Evolutionary conservation across 2,113 vertebrate species (phyloP).

Genomic region (Podarcis muralis): DNA sequence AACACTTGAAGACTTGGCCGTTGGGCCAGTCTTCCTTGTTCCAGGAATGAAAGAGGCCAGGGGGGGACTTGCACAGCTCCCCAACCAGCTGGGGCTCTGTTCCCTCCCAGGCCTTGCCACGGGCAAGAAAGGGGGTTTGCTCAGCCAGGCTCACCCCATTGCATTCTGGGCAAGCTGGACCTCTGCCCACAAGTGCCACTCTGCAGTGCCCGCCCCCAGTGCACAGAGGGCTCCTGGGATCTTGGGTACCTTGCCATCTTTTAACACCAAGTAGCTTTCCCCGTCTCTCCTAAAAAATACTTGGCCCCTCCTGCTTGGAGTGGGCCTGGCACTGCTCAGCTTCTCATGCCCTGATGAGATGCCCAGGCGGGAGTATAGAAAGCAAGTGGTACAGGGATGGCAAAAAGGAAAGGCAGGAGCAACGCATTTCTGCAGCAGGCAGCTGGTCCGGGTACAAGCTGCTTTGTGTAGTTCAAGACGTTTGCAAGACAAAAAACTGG

Average conservation of each 20-base stretch:
- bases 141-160: not conserved
- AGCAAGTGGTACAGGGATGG: not conserved
- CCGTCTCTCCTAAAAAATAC: not conserved
- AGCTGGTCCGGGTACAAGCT: too few relatives aligned
- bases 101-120: constrained; percentile 14
- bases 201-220: not conserved
- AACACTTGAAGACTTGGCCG: constrained; percentile 34
- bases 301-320: not conserved
- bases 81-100: constrained; percentile 3
- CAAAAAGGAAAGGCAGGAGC: not conserved
- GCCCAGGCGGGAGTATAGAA: not conserved
- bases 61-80: constrained; percentile 16
- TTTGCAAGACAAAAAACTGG: not conserved
- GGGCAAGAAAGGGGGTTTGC: constrained; percentile 14
- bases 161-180: constrained; percentile 15
- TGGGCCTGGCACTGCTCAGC: not conserved
- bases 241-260: not conserved
- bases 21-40: constrained; percentile 37
- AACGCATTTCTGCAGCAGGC: not conserved
- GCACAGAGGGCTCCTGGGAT: not conserved
- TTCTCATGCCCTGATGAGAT: not conserved
- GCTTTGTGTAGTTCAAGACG: not conserved
- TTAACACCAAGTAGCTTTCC: not conserved
- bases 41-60: constrained; percentile 18
- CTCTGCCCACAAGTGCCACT: constrained; percentile 5